A percentile compares a stretch with the other conserved stretches of the same genome.
Evolutionary conservation across 30 jellyfish, hydroid and myxozoan species (phyloP).

Genomic region (Pseudorhiza aurosa): DNA sequence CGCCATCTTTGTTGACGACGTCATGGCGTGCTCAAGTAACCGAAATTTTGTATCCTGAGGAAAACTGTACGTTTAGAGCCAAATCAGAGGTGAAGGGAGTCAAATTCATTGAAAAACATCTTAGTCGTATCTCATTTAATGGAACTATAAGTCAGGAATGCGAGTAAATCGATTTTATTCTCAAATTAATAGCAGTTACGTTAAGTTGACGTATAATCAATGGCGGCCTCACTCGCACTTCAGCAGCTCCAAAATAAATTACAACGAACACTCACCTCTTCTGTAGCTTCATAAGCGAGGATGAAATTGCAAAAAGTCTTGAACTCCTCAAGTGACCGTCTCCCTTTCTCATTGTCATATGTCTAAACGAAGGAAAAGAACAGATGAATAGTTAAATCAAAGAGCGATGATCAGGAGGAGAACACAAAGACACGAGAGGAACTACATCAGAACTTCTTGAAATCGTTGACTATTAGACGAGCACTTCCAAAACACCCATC

Average conservation of each 20-base stretch:
- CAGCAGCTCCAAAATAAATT: not conserved
- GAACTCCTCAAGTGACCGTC: conserved; percentile 76
- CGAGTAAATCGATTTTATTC: no score
- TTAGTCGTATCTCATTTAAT: no score
- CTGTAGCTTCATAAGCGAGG: conserved; percentile 77
- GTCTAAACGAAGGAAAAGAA: conserved; percentile 20
- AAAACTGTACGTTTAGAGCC: no score
- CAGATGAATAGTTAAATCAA: not conserved
- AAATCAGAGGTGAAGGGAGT: no score
- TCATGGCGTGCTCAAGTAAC: conserved; percentile 33
- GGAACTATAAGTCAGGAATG: no score
- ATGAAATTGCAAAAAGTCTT: conserved; percentile 75
- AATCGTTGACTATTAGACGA: no score
- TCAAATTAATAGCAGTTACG: no score
- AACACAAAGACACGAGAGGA: no score
- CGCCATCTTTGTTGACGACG: conserved; percentile 57
- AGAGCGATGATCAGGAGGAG: no score
- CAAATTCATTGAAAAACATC: no score
- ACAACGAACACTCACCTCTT: conserved; percentile 39
- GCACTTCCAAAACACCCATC: no score
- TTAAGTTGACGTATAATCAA: conserved; percentile 28
- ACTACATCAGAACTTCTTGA: no score
- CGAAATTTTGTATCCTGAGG: not conserved
- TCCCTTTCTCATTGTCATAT: conserved; percentile 38
- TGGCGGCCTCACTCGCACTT: not conserved